phyloP scores from a whole-genome alignment of 1,140 invertebrate genomes.

The Hycleus cichorii region DNA sequence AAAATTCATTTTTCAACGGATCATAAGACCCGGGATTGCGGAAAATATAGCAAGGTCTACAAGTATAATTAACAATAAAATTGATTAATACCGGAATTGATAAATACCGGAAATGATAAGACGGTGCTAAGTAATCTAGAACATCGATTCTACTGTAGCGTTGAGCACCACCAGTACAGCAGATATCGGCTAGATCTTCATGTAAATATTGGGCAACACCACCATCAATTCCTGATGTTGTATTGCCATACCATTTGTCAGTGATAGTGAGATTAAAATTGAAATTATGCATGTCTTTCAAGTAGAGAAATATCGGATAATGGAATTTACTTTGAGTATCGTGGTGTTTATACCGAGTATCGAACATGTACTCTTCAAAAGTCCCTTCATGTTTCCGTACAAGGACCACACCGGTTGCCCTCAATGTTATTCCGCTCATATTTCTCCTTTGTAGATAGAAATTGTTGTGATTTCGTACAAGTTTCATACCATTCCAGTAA shows the following conservation, averaged over 20 bases:
- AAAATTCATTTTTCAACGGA: constrained; percentile 19
- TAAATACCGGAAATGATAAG: constrained; percentile 22
- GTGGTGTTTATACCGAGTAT: constrained; percentile 1
- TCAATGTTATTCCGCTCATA: neutral
- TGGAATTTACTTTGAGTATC: constrained; percentile 10
- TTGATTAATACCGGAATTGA: too few relatives aligned
- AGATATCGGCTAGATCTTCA: constrained; percentile 17
- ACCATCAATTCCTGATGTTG: constrained; percentile 21
- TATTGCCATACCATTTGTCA: constrained; percentile 26
- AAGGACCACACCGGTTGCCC: constrained; percentile 2
- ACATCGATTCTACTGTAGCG: constrained; percentile 18
- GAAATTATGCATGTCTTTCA: constrained; percentile 7
- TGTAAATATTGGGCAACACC: constrained; percentile 22
- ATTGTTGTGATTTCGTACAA: neutral
- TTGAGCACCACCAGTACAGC: constrained; percentile 11
- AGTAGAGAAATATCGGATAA: constrained; percentile 3
- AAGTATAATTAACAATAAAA: constrained; percentile 2
- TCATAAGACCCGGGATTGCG: constrained; percentile 21
- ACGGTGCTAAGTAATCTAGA: constrained; percentile 25
- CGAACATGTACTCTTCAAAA: constrained; percentile 6
- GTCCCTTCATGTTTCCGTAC: neutral
- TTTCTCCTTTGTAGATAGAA: constrained; percentile 7
- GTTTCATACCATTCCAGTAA: neutral
- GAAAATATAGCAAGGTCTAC: constrained; percentile 26
- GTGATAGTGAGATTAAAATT: neutral